Evolutionary conservation across 2,113 vertebrate genomes (phyloP), one percentile per base, ranked within the genome.

Genomic region (Phalacrocorax brasilianus): DNA sequence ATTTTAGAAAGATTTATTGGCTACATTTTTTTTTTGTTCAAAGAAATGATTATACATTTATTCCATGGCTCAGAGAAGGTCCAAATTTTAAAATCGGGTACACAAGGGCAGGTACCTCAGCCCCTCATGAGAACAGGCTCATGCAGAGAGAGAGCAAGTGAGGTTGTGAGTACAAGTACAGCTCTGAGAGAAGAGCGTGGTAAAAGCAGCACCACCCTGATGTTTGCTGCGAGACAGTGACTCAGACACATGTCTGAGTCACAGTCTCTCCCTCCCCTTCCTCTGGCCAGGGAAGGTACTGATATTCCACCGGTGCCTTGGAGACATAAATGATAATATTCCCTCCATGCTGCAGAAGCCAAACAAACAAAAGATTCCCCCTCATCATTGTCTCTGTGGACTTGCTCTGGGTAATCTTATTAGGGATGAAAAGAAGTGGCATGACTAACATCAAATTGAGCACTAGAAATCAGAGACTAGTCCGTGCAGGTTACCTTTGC

Each of bases 221-320:
- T 30, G 32, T 76, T 47, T 61, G 33, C 62, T 68, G 58, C 0
- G 13, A 72, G 53, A 61, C 0, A 0, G 40, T 96, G 95, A 97
- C 66, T 96, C 95, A 93, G 89, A 70, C 40, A 47, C 22, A 32
- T 1, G 2, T 28, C 72, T 95, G 87, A 97, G 70, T 94, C 85
- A 96, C 47, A 17, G 74, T 20, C 67, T 49, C 85, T 95, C 85
- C 66, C 81, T 91, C 66, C 77, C 40, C 19, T 74, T 93, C 80
- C 50, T 78, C 91, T 79, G 87, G 73, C 89, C 81, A 74, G 77
- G 89, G 76, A 78, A 92, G 80, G 70, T 56, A 17, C 66, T 59
- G 35, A 75, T 87, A 61, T 91, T 95, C 86, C 87, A 52, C 56
- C 19, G 61, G 30, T 78, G 66, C 92, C 78, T 94, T 89, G 90